A percentile compares a stretch with the other conserved stretches of the same genome.
Evolutionary conservation across 2,113 vertebrate species (phyloP).

Genomic region (Anolis sagrei): DNA sequence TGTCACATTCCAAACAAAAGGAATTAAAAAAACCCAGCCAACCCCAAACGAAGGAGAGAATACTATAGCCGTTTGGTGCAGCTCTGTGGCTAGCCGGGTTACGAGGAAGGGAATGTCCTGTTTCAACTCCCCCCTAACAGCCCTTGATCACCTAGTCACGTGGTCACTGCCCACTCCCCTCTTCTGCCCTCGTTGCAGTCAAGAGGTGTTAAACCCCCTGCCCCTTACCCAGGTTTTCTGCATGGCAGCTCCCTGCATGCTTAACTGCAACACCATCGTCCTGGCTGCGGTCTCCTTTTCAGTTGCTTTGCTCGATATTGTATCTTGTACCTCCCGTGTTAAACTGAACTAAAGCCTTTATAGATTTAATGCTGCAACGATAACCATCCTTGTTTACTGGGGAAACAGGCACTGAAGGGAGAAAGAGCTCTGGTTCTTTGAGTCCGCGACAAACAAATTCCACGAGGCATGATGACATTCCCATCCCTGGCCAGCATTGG

Average conservation of each 20-base stretch:
- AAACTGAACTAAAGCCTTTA: constrained; percentile 68
- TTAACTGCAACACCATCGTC: constrained; percentile 69
- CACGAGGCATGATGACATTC: not conserved
- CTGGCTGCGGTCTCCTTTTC: constrained; percentile 72
- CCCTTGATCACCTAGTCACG: constrained; percentile 24
- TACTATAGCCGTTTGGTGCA: constrained; percentile 57
- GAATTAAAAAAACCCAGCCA: not conserved
- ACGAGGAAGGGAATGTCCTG: constrained; percentile 52
- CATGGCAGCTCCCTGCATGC: constrained; percentile 82
- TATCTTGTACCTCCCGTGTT: constrained; percentile 70
- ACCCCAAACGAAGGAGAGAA: constrained; percentile 12
- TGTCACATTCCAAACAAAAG: constrained; percentile 52
- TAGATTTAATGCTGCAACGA: constrained; percentile 68
- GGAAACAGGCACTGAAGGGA: constrained; percentile 69
- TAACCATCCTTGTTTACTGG: constrained; percentile 66
- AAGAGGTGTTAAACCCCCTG: constrained; percentile 43
- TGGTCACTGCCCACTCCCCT: not conserved
- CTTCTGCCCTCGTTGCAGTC: constrained; percentile 47
- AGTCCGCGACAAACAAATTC: constrained; percentile 68
- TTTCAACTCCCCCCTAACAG: not conserved
- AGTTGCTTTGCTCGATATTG: constrained; percentile 76
- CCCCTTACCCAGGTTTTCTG: constrained; percentile 70
- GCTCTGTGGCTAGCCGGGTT: constrained; percentile 53
- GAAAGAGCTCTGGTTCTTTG: constrained; percentile 68
- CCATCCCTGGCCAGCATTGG: constrained; percentile 8